Evolutionary conservation across 2,888 invertebrate species (phyloP).

Genomic region (Allacma fusca): DNA sequence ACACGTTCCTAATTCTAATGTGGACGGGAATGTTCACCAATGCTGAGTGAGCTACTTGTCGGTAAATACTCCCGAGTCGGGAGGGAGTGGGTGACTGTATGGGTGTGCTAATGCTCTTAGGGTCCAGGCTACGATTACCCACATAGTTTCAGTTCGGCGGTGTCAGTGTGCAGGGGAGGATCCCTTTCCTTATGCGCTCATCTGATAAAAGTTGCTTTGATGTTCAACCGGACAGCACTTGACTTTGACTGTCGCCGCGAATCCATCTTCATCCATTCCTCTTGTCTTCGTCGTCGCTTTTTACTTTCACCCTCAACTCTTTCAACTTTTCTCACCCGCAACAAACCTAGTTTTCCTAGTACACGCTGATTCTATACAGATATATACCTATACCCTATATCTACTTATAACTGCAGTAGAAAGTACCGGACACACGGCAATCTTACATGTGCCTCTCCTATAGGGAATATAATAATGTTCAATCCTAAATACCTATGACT

Average conservation of each 20-base stretch:
- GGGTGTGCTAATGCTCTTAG: no score
- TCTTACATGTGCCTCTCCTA: neutral
- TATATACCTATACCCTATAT: neutral
- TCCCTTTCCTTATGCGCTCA: slow-evolving; percentile 11
- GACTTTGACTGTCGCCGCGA: slow-evolving; percentile 36
- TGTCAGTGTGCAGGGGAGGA: neutral
- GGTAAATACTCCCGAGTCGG: no score
- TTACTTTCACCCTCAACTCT: slow-evolving; percentile 29
- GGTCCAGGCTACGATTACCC: no score
- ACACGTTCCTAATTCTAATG: no score
- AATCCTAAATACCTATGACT: no score
- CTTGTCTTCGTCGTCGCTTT: slow-evolving; percentile 38
- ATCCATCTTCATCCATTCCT: slow-evolving; percentile 54
- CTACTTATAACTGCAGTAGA: neutral
- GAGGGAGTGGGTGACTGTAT: no score
- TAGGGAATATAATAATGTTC: neutral
- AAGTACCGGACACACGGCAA: no score
- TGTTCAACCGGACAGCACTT: slow-evolving; percentile 16
- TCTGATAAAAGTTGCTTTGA: slow-evolving; percentile 23
- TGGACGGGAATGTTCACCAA: no score
- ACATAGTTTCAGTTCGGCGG: neutral
- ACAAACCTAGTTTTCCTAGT: neutral
- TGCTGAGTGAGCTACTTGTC: no score
- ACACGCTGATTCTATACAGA: neutral
- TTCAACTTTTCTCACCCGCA: slow-evolving; percentile 14